Base-by-base conservation (phyloP, 2,888 invertebrate genomes). In the Diabrotica balteata region DNA sequence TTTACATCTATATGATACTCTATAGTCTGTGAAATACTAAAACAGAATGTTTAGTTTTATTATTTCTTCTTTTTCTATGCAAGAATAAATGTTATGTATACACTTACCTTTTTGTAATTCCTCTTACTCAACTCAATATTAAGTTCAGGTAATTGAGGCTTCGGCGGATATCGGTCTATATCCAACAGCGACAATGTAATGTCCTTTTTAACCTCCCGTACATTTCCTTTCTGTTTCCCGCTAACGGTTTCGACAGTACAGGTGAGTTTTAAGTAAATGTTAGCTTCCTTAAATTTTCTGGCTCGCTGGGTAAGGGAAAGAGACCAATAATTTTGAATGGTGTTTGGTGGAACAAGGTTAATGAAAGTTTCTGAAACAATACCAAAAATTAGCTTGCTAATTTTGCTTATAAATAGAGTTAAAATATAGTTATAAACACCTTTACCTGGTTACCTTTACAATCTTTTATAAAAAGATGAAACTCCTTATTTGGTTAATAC, bases 111-210 rank as follows among this genome's bases (percentile, higher is more conserved):
- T 57, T 70, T 72, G 8, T 80, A 74, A 55, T 71, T 69, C 55
- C 73, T 74, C 7, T 81, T 81, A 7, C 75, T 63, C 43, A 86
- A 75, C 42, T 75, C 74, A 53, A 85, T 80, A 44, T 78, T 75
- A n/a, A 84, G 79, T 59, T 76, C 75, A 45, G 78, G 73, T 2
- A 79, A 80, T 66, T 86, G 85, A 8, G 82, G 76, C n/a, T 78
- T 70, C 0, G 86, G 86, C 2, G 83, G 82, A 79, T 86, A 85
- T 72, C 86, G 86, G 72, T 86, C 83, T 57, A 86, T 84, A 72
- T 88, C 87, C 72, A 88, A 82, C 46, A 89, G 76, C 4, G 85
- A 83, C n/a, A 89, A 79, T 53, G 80, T 77, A 46, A 78, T 46
- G 7, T 81, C 83, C 44, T 79, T 76, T 4, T 69, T 53, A 11